Conservation (phyloP, 2,797 vertebrate species). For the Cheirogaleus major region DNA sequence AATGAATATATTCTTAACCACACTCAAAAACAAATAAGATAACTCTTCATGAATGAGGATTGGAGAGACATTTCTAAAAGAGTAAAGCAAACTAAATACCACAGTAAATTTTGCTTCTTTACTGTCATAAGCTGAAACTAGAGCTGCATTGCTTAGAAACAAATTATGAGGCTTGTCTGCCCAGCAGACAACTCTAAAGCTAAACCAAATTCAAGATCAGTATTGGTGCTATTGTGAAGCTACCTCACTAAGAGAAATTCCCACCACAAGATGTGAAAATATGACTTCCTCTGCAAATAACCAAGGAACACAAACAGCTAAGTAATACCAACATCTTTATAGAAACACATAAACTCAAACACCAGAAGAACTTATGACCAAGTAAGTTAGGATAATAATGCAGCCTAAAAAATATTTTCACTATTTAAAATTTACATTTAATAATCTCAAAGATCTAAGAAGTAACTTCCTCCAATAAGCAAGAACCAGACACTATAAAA, state of each 20-base stretch:
- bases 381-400: background rate
- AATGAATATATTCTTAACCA: background rate
- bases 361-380: background rate
- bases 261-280: background rate
- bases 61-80: background rate
- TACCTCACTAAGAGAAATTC: background rate
- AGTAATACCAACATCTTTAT: background rate
- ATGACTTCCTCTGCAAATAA: background rate
- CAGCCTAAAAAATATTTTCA: background rate
- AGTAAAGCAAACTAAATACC: background rate
- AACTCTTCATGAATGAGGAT: background rate
- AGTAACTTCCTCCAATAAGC: background rate
- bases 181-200: background rate
- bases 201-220: background rate
- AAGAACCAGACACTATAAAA: background rate
- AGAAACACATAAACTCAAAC: background rate
- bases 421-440: background rate
- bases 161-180: background rate
- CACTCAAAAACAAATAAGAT: background rate
- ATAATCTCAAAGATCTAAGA: background rate
- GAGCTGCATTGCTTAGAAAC: background rate
- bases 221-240: background rate
- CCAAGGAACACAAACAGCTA: background rate
- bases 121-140: background rate
- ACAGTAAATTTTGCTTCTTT: background rate